Evolutionary conservation across 2,797 vertebrate genomes (phyloP), one percentile per base, ranked within the genome.

Genomic region (Chrysolophus pictus): DNA sequence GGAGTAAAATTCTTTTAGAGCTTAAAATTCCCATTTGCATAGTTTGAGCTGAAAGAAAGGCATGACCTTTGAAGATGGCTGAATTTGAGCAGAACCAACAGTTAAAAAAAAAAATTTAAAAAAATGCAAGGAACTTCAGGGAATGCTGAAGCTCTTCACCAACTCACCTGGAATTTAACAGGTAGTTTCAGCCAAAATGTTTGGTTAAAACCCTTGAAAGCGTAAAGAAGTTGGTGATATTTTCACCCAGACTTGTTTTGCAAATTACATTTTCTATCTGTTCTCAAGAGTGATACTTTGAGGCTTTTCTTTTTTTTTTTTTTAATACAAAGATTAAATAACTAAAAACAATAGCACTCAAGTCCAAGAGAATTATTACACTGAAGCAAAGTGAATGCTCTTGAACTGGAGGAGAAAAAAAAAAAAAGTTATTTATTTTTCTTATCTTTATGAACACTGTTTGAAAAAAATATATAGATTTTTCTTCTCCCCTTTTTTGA

Each of bases 11-110:
- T 2, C 16, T 91, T 69, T 59, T 21, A 77, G 41, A 56, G 9
- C 53, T 92, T 71, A 39, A 46, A 62, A 35, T 77, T 62, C 80
- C 82, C n/a, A 65, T 55, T 83, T 85, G 31, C 16, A 63, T 3
- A 22, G 6, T 17, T 59, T 51, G 23, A 68, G 11, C 6, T 77
- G 31, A 44, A 92, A 69, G 23, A 23, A 67, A 53, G 51, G 28
- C 23, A 53, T 8, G 6, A 6, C 49, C 14, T 53, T 53, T 16
- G 26, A 53, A 53, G 26, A 53, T 53, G 28, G 4, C 63, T 31
- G 23, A 47, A 62, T 77, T 23, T 70, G 37, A 13, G 35, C 5
- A 6, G 6, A 24, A 63, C 4, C 8, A 24, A 5, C 0, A 67
- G 5, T 41, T 42, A 9, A 42, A 42, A 42, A 58, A 71, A 78